phyloP scores from a whole-genome alignment of 2,797 vertebrate genomes.

The Poecile montanus region DNA sequence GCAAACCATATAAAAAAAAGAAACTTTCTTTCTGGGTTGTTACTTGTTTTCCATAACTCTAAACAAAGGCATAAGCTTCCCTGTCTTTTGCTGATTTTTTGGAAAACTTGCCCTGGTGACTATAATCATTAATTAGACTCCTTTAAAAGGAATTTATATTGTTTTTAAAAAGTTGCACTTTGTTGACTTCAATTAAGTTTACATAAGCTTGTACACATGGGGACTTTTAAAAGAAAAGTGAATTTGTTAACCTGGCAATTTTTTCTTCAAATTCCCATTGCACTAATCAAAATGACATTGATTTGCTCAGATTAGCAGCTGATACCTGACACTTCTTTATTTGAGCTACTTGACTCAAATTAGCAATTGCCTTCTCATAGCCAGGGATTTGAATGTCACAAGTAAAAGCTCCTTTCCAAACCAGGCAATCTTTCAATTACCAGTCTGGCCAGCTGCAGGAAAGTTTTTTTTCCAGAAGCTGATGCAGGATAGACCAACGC shows the following conservation, averaged over 20 bases:
- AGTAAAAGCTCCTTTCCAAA: neutral
- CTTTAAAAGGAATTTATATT: neutral
- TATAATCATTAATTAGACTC: conserved; percentile 2
- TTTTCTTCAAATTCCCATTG: neutral
- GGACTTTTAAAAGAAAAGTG: neutral
- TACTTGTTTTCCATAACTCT: neutral
- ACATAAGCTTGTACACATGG: neutral
- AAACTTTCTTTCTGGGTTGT: neutral
- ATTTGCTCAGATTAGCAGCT: conserved; percentile 32
- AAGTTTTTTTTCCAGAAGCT: neutral
- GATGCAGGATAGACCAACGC: neutral
- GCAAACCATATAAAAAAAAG: neutral
- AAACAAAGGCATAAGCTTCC: neutral
- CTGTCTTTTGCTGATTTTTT: neutral
- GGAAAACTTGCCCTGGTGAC: neutral
- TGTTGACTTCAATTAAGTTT: conserved; percentile 34
- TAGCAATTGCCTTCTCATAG: neutral
- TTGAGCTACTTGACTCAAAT: neutral
- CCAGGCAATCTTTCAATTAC: neutral
- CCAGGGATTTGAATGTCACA: neutral
- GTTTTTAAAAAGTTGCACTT: neutral
- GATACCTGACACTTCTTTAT: neutral
- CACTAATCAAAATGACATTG: conserved; percentile 34
- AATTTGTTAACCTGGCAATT: conserved; percentile 11
- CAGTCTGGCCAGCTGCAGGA: neutral